Conservation (phyloP, 2,797 vertebrate genomes). For the Rallus crepitans region DNA sequence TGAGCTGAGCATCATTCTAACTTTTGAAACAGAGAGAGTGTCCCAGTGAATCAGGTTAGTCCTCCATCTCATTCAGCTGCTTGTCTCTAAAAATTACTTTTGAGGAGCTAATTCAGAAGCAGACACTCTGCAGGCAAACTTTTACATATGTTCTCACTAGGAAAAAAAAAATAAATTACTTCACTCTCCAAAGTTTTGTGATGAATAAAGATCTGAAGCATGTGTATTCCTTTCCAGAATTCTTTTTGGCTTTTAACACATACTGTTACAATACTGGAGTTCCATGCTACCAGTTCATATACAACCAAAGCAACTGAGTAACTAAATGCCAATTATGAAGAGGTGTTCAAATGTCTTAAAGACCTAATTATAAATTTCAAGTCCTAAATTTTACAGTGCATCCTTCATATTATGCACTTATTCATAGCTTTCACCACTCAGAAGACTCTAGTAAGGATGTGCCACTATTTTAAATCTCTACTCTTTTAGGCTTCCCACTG, state of each 20-base stretch:
- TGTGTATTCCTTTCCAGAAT: background rate
- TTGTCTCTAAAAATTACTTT: slow-evolving; percentile 25
- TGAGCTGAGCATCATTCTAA: background rate
- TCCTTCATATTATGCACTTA: background rate
- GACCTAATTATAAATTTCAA: background rate
- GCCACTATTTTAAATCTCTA: background rate
- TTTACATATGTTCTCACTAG: background rate
- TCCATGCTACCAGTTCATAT: background rate
- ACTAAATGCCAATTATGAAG: background rate
- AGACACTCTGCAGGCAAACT: background rate
- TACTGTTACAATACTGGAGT: background rate
- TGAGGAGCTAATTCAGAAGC: background rate
- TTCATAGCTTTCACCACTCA: background rate
- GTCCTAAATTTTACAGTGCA: background rate
- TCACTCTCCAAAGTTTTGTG: background rate
- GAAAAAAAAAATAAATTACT: background rate
- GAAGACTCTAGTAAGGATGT: background rate
- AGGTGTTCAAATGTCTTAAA: background rate
- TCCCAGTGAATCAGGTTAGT: background rate
- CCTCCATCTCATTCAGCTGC: background rate
- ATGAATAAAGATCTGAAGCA: background rate
- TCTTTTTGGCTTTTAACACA: background rate
- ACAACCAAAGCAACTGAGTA: background rate
- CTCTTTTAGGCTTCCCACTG: background rate
- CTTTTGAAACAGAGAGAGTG: slow-evolving; percentile 4